Evolutionary conservation across 2,888 invertebrate genomes (phyloP).

Genomic region (Mythimna ferrago): DNA sequence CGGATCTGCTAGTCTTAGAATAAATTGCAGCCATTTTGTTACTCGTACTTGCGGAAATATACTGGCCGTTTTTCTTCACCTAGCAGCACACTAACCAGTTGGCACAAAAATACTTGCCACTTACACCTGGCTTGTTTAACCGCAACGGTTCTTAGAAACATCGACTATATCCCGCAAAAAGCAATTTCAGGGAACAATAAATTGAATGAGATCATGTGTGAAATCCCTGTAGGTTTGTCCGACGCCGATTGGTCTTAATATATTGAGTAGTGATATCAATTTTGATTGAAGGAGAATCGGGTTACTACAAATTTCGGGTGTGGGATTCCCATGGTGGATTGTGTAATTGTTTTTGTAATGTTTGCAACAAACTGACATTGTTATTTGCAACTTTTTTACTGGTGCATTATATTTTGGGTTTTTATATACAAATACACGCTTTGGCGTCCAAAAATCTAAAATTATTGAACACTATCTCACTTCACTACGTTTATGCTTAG

Average conservation of each 20-base stretch:
- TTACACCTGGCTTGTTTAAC: background rate
- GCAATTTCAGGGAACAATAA: constrained; percentile 65
- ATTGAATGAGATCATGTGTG: constrained; percentile 72
- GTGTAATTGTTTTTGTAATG: background rate
- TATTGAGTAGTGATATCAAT: constrained; percentile 54
- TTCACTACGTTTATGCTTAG: background rate
- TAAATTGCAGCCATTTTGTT: too few relatives aligned
- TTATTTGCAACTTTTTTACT: background rate
- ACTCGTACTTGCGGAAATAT: too few relatives aligned
- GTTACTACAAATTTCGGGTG: constrained; percentile 20
- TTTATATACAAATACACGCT: too few relatives aligned
- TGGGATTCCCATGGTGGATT: constrained; percentile 13
- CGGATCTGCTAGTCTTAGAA: too few relatives aligned
- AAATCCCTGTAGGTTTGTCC: constrained; percentile 60
- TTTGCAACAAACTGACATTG: background rate
- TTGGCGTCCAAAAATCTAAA: too few relatives aligned
- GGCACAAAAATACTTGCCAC: background rate
- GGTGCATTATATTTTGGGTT: background rate
- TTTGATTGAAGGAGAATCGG: constrained; percentile 42
- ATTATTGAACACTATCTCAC: too few relatives aligned
- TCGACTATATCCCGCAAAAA: constrained; percentile 51
- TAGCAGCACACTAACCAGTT: background rate
- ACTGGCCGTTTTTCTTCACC: background rate
- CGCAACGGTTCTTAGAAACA: constrained; percentile 4
- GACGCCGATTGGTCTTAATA: constrained; percentile 50